A percentile compares a stretch with the other conserved stretches of the same genome.
These are phyloP conservation scores for Ceratina australensis DNA, from an alignment of 1,140 invertebrate species.

Conservation along the genomic window DNA sequence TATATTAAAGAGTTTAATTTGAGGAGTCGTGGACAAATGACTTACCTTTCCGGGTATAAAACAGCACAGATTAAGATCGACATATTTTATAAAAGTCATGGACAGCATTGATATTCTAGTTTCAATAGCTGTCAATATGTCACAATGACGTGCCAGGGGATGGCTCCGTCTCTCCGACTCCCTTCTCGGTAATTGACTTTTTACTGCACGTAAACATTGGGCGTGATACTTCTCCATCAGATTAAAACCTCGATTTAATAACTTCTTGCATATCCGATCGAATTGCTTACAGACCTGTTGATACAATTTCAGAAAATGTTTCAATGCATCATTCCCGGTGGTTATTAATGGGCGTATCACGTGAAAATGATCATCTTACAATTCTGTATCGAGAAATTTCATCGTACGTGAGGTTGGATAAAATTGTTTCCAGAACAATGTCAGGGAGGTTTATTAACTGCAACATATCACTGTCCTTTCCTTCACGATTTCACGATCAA, in stretches of 20 bases:
- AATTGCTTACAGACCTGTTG: constrained; percentile 90
- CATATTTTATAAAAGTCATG: constrained; percentile 95
- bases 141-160: constrained; percentile 90
- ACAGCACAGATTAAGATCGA: constrained; percentile 90
- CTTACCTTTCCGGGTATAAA: constrained; percentile 95
- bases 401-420: constrained; percentile 89
- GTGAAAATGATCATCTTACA: constrained; percentile 81
- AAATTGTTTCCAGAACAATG: constrained; percentile 88
- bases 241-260: constrained; percentile 90
- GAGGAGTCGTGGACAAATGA: background rate
- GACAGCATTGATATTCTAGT: constrained; percentile 93
- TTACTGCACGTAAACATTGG: constrained; percentile 87
- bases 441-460: constrained; percentile 83
- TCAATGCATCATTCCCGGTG: background rate
- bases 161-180: constrained; percentile 94
- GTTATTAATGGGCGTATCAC: constrained; percentile 17
- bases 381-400: constrained; percentile 89
- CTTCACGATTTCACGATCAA: background rate
- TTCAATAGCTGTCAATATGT: constrained; percentile 94
- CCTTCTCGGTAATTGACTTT: constrained; percentile 89
- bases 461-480: constrained; percentile 41
- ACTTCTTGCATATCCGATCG: constrained; percentile 86
- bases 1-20: no score
- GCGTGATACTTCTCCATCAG: constrained; percentile 89
- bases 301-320: background rate